phyloP scores from a whole-genome alignment of 2,113 vertebrate species.

The Theristicus caerulescens region DNA sequence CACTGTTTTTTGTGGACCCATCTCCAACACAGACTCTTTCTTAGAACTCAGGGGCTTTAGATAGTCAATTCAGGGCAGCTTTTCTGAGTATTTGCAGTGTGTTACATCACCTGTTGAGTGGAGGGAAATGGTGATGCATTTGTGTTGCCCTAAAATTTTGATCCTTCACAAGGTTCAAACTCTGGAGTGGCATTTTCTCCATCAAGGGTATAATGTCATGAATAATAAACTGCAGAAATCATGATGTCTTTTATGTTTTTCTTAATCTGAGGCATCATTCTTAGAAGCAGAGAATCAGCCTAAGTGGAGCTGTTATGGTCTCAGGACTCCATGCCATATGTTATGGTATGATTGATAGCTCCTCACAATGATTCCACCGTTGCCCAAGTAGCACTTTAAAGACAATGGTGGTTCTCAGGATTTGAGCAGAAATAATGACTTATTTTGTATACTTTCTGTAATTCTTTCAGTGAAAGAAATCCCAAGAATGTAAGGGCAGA shows the following conservation, averaged over 20 bases:
- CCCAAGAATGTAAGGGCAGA: not conserved
- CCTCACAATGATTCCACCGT: not conserved
- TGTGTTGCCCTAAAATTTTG: not conserved
- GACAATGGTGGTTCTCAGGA: not conserved
- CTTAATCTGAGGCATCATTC: not conserved
- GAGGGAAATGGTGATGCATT: not conserved
- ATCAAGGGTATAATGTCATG: not conserved
- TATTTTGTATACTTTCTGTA: not conserved
- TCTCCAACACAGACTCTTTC: not conserved
- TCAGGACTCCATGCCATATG: not conserved
- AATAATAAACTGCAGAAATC: not conserved
- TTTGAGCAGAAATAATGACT: not conserved
- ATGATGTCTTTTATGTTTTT: not conserved
- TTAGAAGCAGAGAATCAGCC: not conserved
- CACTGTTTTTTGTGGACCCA: not conserved
- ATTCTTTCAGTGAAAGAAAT: not conserved
- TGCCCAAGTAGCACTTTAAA: fast-evolving
- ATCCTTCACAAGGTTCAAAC: not conserved
- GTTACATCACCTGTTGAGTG: fast-evolving
- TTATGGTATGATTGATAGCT: not conserved
- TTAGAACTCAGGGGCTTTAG: not conserved
- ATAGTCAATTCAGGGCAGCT: not conserved
- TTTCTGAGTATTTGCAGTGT: not conserved
- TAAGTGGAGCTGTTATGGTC: not conserved
- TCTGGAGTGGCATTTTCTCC: not conserved